These are phyloP conservation scores for Papilio xuthus DNA, from an alignment of 1,140 invertebrate species.

Conservation along the genomic window DNA sequence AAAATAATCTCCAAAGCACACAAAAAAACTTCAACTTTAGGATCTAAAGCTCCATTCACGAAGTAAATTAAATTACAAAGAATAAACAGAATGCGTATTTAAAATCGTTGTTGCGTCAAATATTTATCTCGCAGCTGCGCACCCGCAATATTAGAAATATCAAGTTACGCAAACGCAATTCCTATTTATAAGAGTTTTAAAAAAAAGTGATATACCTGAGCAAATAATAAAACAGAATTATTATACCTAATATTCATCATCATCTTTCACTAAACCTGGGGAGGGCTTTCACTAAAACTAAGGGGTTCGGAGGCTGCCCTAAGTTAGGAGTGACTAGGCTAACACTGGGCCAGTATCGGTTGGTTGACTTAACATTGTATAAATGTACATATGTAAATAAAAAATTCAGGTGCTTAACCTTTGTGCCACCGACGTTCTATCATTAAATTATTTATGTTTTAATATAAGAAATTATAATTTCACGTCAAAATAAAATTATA, in stretches of 20 bases:
- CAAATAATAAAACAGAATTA: not conserved
- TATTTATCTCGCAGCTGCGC: conserved; percentile 10
- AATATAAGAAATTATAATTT: not conserved
- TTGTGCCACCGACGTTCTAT: too few species aligned
- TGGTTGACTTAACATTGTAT: too few species aligned
- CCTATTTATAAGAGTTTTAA: not conserved
- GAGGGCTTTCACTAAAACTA: too few species aligned
- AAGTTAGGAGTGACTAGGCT: too few species aligned
- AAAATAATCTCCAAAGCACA: not conserved
- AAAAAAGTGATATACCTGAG: not conserved
- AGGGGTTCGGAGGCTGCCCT: too few species aligned
- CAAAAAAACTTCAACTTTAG: not conserved
- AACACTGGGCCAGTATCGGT: too few species aligned
- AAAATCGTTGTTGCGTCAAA: not conserved
- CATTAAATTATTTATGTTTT: not conserved
- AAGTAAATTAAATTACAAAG: not conserved
- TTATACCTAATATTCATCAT: not conserved
- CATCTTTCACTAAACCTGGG: too few species aligned
- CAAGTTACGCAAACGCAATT: conserved; percentile 6
- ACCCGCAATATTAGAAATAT: not conserved
- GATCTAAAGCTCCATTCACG: not conserved
- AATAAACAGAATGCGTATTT: not conserved
- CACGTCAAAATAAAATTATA: not conserved
- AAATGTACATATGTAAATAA: too few species aligned
- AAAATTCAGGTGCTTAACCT: too few species aligned